Evolutionary conservation across 1,140 invertebrate species (phyloP), one percentile per base, ranked within the genome.

Genomic region (Maconellicoccus hirsutus): DNA sequence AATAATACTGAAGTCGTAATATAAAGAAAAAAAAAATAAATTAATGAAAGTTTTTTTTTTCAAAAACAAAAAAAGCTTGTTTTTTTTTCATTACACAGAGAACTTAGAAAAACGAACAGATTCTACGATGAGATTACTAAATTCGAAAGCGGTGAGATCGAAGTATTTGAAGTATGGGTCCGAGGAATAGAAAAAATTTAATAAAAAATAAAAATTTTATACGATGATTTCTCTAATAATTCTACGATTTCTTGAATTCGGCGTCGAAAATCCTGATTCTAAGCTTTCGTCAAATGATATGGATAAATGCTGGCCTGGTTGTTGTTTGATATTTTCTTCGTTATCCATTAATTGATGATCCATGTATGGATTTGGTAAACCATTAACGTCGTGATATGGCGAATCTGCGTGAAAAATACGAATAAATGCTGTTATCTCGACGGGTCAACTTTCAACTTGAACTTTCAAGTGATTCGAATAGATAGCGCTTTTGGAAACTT

Each of bases 191-290:
- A 70, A 72, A 52, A 70, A 38, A 61, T 42, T 66, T 38, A 70
- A 70, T 21, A 66, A 33, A 70, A 14, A n/a, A 29, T 19, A n/a
- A 42, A 10, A 19, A 38, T n/a, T 72, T 29, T 71, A 96, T 78
- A 96, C 93, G 79, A 96, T 95, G 79, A 96, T 95, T 80, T 95
- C 93, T 72, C 93, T 85, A 77, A 96, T 95, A 77, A 96, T 92
- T 78, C 93, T 82, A 71, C 92, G 84, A 75, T 89, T 90, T 76
- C 92, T 86, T 74, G 91, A 92, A 82, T 94, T 95, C 52, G 92
- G 93, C 71, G 92, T 94, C 59, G 92, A 94, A 79, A 94, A 95
- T 8, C 92, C 93, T 69, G 91, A 93, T 79, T 95, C 92, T 14
- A 94, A 83, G 73, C 89, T 92, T 80, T 94, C 92, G 80, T 95